Base-by-base conservation (phyloP, 1,140 invertebrate species). In the Caenorhabditis brenneri region DNA sequence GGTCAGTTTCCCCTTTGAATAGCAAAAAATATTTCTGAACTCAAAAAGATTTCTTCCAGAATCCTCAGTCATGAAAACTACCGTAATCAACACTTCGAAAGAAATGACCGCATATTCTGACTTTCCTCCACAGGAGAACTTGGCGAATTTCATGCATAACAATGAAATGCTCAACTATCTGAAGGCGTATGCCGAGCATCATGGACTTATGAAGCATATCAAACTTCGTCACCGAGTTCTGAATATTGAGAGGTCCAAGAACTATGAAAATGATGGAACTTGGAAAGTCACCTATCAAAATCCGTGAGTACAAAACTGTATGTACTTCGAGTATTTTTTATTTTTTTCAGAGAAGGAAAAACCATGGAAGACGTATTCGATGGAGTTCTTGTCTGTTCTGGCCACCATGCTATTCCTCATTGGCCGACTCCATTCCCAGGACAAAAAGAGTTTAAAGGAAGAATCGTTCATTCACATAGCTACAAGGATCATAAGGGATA, bases 81-180 rank as follows among this genome's bases (percentile, higher is more conserved):
- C 91, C 9, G 88, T 93, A 6, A 91, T 92, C 80, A 93, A 93
- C 86, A 91, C 92, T 1, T 92, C 91, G 82, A 93, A 93, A 85
- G 92, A 93, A 86, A 90, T 93, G 88, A 92, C 91, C 87, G 88
- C 91, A 1, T 93, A 90, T 87, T 55, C 53, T 7, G 53, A 55
- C 27, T 55, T 55, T 83, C 92, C 92, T 1, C 91, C 92, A 0
- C 91, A 92, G 5, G 79, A 80, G 9, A 88, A 92, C 10, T 91
- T 86, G 65, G 91, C 92, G 1, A 91, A 91, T 80, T 92, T 89
- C 84, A 92, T 92, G 92, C 92, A 91, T 85, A 91, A 92, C 84
- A 87, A 87, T 16, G 83, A 90, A 42, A 86, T 92, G 16, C 60
- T 90, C 15, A 86, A 91, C 60, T 92, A 92, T 86, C 89, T 92